Evolutionary conservation across 2,888 invertebrate genomes (phyloP).

Genomic region (Tricholauxania praeusta): DNA sequence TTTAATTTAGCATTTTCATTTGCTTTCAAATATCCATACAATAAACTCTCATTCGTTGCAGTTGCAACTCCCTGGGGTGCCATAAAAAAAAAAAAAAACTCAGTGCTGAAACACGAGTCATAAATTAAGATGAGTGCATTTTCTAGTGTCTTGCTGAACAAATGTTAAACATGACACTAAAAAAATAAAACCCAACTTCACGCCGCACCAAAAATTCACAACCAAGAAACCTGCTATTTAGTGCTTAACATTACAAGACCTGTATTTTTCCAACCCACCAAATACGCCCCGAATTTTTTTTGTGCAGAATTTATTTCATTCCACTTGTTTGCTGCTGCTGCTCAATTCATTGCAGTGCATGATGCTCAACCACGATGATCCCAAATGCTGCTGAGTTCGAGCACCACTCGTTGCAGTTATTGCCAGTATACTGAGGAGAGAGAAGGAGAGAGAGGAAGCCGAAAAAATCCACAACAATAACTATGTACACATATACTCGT

Average conservation of each 20-base stretch:
- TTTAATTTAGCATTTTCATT: too few relatives aligned
- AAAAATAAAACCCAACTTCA: constrained; percentile 33
- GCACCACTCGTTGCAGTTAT: constrained; percentile 22
- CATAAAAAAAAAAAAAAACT: too few relatives aligned
- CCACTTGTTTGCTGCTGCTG: constrained; percentile 16
- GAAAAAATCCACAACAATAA: background rate
- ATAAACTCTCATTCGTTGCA: too few relatives aligned
- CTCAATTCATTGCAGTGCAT: background rate
- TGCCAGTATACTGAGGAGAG: constrained; percentile 10
- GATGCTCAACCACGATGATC: constrained; percentile 16
- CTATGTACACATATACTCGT: too few relatives aligned
- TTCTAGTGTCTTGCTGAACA: constrained; percentile 33
- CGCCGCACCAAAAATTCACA: too few relatives aligned
- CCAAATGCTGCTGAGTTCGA: constrained; percentile 20
- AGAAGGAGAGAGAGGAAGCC: background rate
- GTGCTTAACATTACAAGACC: too few relatives aligned
- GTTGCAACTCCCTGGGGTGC: too few relatives aligned
- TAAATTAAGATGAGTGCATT: constrained; percentile 33
- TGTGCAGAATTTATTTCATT: background rate
- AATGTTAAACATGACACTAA: constrained; percentile 58
- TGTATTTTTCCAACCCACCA: too few relatives aligned
- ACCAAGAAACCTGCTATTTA: too few relatives aligned
- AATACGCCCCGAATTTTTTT: background rate
- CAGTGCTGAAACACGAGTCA: constrained; percentile 11
- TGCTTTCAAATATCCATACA: too few relatives aligned